Evolutionary conservation across 2,888 invertebrate genomes (phyloP).

Genomic region (Dexiosoma caninum): DNA sequence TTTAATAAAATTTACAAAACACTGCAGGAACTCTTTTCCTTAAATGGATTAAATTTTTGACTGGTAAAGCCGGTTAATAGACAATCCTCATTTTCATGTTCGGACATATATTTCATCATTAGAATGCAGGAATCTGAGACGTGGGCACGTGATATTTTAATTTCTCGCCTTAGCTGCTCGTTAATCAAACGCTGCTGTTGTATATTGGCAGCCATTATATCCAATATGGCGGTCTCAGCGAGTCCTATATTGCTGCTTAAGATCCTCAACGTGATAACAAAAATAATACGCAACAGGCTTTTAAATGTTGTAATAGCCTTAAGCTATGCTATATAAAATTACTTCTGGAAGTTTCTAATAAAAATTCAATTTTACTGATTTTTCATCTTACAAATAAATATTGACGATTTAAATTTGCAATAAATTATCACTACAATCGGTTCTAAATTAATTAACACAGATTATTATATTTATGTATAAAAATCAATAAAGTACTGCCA

Average conservation of each 20-base stretch:
- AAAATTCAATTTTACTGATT: not conserved
- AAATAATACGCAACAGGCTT: constrained; percentile 42
- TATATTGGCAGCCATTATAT: constrained; percentile 94
- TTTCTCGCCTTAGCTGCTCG: constrained; percentile 94
- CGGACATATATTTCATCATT: constrained; percentile 92
- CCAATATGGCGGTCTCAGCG: constrained; percentile 91
- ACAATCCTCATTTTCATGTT: constrained; percentile 95
- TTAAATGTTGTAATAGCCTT: constrained; percentile 28
- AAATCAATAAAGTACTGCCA: constrained; percentile 35
- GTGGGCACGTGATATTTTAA: constrained; percentile 87
- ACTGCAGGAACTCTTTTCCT: constrained; percentile 93
- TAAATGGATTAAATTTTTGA: constrained; percentile 96
- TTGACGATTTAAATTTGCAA: not conserved
- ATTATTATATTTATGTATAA: not conserved
- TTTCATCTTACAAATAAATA: not conserved
- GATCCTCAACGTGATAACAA: constrained; percentile 52
- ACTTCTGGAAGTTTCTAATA: not conserved
- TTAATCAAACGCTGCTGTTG: constrained; percentile 94
- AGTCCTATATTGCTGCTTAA: constrained; percentile 74
- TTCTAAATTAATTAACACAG: constrained; percentile 8
- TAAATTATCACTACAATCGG: not conserved
- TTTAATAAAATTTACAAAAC: constrained; percentile 83
- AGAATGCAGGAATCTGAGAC: constrained; percentile 92
- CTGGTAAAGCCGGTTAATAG: constrained; percentile 95
- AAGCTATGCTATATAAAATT: constrained; percentile 6